A percentile compares a stretch with the other conserved stretches of the same genome.
Conservation (phyloP, 2,113 vertebrate species). For the Chaetodon auriga region DNA sequence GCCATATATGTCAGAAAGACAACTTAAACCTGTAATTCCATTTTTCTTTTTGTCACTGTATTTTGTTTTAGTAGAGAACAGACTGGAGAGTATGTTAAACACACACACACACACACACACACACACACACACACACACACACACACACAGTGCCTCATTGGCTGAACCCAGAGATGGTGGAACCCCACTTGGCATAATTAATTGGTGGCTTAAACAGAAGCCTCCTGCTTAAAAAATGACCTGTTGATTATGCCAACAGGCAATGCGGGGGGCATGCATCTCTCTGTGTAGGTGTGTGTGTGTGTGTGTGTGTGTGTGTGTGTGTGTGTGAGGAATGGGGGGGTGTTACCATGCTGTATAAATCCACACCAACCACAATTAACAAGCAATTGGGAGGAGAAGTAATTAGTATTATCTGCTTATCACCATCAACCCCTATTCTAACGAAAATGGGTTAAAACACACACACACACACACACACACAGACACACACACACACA, state of each 20-base stretch:
- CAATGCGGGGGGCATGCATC: constrained; percentile 55
- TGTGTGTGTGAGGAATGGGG: constrained; percentile 4
- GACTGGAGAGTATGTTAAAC: neutral
- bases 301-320: constrained; percentile 47
- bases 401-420: constrained; percentile 89
- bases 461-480: constrained; percentile 64
- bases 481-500: constrained; percentile 37
- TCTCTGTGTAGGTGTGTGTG: constrained; percentile 46
- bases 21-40: too few relatives aligned
- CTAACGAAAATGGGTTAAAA: constrained; percentile 79
- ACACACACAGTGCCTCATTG: constrained; percentile 30
- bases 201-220: constrained; percentile 75
- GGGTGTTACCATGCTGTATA: constrained; percentile 76
- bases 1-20: too few relatives aligned
- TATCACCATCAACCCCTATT: constrained; percentile 79
- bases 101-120: constrained; percentile 22
- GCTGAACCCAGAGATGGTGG: constrained; percentile 21
- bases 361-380: constrained; percentile 85
- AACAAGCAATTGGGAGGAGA: constrained; percentile 88
- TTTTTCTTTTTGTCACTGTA: neutral
- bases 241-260: constrained; percentile 82
- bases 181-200: constrained; percentile 82
- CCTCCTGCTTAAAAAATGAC: constrained; percentile 76
- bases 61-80: constrained; percentile 1
- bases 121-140: constrained; percentile 28